These are phyloP conservation scores for Nomada goodeniana DNA, from an alignment of 2,888 invertebrate genomes.

Conservation along the genomic window DNA sequence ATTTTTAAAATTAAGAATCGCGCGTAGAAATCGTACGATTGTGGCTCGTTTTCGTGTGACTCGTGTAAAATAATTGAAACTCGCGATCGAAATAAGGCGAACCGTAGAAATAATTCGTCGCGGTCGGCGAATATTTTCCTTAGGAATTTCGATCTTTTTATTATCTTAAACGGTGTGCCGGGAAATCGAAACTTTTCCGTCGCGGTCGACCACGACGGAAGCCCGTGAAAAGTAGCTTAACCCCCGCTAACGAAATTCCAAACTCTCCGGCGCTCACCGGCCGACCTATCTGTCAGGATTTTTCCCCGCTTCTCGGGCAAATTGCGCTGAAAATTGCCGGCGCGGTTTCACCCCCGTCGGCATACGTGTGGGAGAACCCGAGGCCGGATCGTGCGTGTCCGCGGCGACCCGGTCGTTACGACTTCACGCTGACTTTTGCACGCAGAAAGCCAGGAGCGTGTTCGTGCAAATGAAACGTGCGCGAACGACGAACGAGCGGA, in stretches of 20 bases:
- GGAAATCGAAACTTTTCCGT: not conserved
- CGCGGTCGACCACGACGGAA: not conserved
- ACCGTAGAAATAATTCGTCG: too few relatives aligned
- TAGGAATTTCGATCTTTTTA: too few relatives aligned
- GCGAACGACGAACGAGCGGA: slow-evolving; percentile 28
- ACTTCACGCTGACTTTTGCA: slow-evolving; percentile 82
- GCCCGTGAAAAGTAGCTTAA: not conserved
- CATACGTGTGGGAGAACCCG: slow-evolving; percentile 71
- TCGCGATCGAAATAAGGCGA: too few relatives aligned
- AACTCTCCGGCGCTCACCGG: not conserved
- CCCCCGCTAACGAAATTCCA: too few relatives aligned
- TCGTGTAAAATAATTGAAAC: too few relatives aligned
- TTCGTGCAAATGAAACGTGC: slow-evolving; percentile 80
- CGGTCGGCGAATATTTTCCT: too few relatives aligned
- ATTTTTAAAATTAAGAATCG: too few relatives aligned
- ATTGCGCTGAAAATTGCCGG: slow-evolving; percentile 55
- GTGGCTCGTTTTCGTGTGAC: too few relatives aligned
- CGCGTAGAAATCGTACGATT: too few relatives aligned
- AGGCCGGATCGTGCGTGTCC: slow-evolving; percentile 77
- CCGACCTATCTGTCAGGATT: slow-evolving; percentile 38
- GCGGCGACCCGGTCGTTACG: slow-evolving; percentile 80
- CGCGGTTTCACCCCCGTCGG: slow-evolving; percentile 25
- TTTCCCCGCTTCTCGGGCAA: slow-evolving; percentile 43
- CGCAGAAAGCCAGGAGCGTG: slow-evolving; percentile 75
- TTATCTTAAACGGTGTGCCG: too few relatives aligned